Percentiles rank a stretch among this genome's conserved stretches.
These are phyloP conservation scores for Lagodon rhomboides DNA, from an alignment of 2,797 vertebrate genomes.

Conservation along the genomic window DNA sequence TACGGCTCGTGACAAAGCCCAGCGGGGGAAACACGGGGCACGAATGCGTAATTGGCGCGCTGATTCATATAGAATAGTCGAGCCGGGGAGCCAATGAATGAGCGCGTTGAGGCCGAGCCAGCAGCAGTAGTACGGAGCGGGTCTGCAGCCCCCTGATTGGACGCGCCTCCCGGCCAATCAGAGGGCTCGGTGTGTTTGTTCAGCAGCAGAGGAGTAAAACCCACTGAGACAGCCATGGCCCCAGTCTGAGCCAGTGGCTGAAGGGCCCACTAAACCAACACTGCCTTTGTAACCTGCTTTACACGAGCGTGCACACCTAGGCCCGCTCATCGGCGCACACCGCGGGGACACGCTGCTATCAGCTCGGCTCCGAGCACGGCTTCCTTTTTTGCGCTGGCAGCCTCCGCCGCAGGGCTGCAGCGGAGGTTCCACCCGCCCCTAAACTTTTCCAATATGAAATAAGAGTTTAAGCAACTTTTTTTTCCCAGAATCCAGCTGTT, in stretches of 20 bases:
- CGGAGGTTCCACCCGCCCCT: slow-evolving; percentile 14
- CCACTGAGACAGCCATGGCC: slow-evolving; percentile 65
- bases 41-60: slow-evolving; percentile 79
- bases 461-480: neutral
- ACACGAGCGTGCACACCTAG: slow-evolving; percentile 57
- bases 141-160: slow-evolving; percentile 79
- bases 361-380: slow-evolving; percentile 15
- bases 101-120: slow-evolving; percentile 75
- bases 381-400: slow-evolving; percentile 4
- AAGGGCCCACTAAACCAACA: slow-evolving; percentile 69
- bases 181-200: slow-evolving; percentile 66
- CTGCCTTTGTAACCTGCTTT: slow-evolving; percentile 58
- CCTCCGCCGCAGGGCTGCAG: slow-evolving; percentile 20
- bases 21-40: slow-evolving; percentile 50
- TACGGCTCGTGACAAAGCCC: slow-evolving; percentile 47
- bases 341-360: slow-evolving; percentile 24
- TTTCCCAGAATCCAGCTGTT: neutral
- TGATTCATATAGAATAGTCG: slow-evolving; percentile 83
- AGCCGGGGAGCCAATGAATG: slow-evolving; percentile 84
- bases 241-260: slow-evolving; percentile 57
- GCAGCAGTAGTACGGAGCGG: slow-evolving; percentile 69
- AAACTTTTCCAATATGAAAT: slow-evolving; percentile 9
- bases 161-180: slow-evolving; percentile 73
- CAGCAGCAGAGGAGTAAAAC: slow-evolving; percentile 67
- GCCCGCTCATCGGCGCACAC: slow-evolving; percentile 36